Evolutionary conservation across 1,140 invertebrate genomes (phyloP), one percentile per base, ranked within the genome.

Genomic region (Brachionus asplanchnoidis): DNA sequence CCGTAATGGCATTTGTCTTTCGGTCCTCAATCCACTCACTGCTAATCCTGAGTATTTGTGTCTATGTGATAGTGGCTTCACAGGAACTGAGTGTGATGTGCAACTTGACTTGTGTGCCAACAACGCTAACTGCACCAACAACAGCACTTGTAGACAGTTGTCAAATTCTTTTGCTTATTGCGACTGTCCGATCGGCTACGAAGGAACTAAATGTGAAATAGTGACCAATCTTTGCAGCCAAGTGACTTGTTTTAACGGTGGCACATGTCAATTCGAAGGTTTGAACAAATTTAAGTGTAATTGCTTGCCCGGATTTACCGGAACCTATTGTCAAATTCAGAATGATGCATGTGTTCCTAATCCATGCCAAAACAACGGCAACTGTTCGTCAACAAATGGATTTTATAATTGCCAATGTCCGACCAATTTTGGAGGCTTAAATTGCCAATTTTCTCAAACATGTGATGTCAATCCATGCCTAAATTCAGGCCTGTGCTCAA

Each of bases 211-310:
- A 5, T 86, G 85, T 77, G 84, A 85, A 77, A 75, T 23, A 56
- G 12, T 11, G n/a, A 85, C 70, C 36, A 78, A 98, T 88, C 96
- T 98, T 87, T 99, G 97, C 89, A 90, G 92, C 6, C 92, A 91
- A 28, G 92, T 93, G 85, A 95, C 97, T 0, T 99, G 97, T 87
- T 91, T 93, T 86, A 98, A 99, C 89, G 94, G 94, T 26, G 97
- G 95, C 0, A 94, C 94, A 83, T 99, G 98, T 88, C 42, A 36
- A 56, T 56, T n/a, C 17, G 7, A 36, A 32, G 44, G 77, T 32
- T 6, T 40, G 6, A 53, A 26, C 17, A 83, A 20, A 23, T 60
- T 83, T 46, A 65, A 5, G 6, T 84, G 60, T 36, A 26, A 7
- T 46, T 84, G 82, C 23, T 40, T 53, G 50, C 65, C 82, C 5